Evolutionary conservation across 2,888 invertebrate species (phyloP).

Genomic region (Stenodema calcarata): DNA sequence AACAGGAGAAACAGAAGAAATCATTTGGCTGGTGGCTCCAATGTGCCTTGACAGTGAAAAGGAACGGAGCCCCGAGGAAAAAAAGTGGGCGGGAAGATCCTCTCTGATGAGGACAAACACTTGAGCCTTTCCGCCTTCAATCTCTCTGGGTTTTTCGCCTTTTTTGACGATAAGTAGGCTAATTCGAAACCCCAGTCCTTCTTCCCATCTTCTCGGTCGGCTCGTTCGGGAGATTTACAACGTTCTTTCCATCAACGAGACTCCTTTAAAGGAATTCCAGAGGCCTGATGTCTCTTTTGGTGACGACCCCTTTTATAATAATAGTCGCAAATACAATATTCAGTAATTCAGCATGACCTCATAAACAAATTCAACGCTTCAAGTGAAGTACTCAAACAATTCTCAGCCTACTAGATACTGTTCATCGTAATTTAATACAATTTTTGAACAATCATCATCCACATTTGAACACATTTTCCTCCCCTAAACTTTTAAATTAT

Average conservation of each 20-base stretch:
- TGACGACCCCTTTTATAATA: background rate
- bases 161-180: slow-evolving; percentile 15
- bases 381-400: too few species aligned
- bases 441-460: too few species aligned
- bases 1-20: background rate
- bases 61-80: background rate
- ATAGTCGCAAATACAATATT: background rate
- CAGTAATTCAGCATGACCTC: background rate
- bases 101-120: slow-evolving; percentile 7
- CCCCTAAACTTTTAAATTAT: too few species aligned
- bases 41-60: background rate
- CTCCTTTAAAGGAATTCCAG: background rate
- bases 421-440: too few species aligned
- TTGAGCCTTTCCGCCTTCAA: slow-evolving; percentile 1
- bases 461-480: too few species aligned
- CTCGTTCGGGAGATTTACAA: background rate
- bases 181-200: slow-evolving; percentile 5
- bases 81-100: background rate
- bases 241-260: background rate
- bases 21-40: background rate
- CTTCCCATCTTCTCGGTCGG: background rate
- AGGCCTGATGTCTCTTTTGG: background rate
- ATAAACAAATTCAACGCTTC: background rate
- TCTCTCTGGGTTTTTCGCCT: background rate
- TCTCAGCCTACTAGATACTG: too few species aligned